Percentiles rank a stretch among this genome's conserved stretches.
Evolutionary conservation across 2,888 invertebrate genomes (phyloP).

Genomic region (Thysanoteuthis rhombus): DNA sequence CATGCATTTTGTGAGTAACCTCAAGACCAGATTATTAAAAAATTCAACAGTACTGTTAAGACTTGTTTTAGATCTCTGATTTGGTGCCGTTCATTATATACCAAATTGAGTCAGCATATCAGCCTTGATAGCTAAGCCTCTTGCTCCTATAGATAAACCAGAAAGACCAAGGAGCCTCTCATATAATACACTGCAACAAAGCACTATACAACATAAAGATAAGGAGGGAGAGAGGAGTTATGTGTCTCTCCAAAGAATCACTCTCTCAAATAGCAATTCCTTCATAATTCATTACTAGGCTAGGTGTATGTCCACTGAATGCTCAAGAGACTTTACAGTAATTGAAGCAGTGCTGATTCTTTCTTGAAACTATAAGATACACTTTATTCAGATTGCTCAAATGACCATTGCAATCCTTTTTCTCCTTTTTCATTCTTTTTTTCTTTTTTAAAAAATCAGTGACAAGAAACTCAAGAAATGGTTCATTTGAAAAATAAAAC

Average conservation of each 20-base stretch:
- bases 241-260: not conserved
- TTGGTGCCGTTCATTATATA: not conserved
- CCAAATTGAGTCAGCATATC: not conserved
- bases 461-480: not conserved
- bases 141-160: not conserved
- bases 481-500: not conserved
- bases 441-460: not conserved
- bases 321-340: not conserved
- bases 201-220: not conserved
- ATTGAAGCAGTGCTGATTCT: not conserved
- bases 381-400: not conserved
- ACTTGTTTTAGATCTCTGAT: not conserved
- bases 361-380: not conserved
- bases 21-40: not conserved
- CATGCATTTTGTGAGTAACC: not conserved
- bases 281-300: not conserved
- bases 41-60: not conserved
- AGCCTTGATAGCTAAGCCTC: not conserved
- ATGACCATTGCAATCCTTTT: not conserved
- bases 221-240: not conserved
- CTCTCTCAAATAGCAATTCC: not conserved
- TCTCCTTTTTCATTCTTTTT: not conserved
- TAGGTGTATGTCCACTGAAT: not conserved
- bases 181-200: not conserved
- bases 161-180: not conserved